A percentile compares a stretch with the other conserved stretches of the same genome.
phyloP scores from a whole-genome alignment of 2,888 invertebrate genomes.

The Latheticus oryzae region DNA sequence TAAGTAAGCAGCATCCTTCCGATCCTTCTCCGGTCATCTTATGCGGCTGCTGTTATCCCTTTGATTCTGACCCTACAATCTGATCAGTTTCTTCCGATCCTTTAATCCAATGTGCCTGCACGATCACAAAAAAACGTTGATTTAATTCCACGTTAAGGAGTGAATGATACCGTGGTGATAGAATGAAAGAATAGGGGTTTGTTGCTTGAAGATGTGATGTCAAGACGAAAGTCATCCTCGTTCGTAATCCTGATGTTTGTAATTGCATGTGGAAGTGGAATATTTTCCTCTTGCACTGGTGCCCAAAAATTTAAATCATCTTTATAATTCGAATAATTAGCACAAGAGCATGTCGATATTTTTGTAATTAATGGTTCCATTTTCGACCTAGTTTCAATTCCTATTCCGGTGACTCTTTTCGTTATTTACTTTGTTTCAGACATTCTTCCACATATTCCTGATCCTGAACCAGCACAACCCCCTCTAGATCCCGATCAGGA shows the following conservation, averaged over 20 bases:
- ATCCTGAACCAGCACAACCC: slow-evolving; percentile 71
- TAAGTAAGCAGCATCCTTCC: slow-evolving; percentile 70
- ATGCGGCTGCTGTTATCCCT: slow-evolving; percentile 38
- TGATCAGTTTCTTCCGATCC: slow-evolving; percentile 41
- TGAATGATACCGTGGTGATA: slow-evolving; percentile 30
- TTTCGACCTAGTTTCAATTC: slow-evolving; percentile 19
- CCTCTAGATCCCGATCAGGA: slow-evolving; percentile 69
- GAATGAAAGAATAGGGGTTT: slow-evolving; percentile 27
- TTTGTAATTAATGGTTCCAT: slow-evolving; percentile 2
- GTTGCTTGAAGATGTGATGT: slow-evolving; percentile 10
- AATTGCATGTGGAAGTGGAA: slow-evolving; percentile 34
- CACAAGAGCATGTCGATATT: slow-evolving; percentile 34
- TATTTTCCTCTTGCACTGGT: slow-evolving; percentile 12
- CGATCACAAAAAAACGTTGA: slow-evolving; percentile 40
- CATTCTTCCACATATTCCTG: slow-evolving; percentile 69
- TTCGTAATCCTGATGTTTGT: slow-evolving; percentile 26
- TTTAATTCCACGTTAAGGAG: slow-evolving; percentile 41
- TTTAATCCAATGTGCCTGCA: slow-evolving; percentile 42
- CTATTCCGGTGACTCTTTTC: slow-evolving; percentile 28
- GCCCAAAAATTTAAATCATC: slow-evolving; percentile 9
- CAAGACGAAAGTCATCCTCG: slow-evolving; percentile 22
- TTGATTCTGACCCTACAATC: slow-evolving; percentile 33
- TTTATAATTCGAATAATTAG: slow-evolving; percentile 2
- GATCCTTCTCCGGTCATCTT: slow-evolving; percentile 34
- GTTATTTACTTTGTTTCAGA: slow-evolving; percentile 68